phyloP scores from a whole-genome alignment of 1,140 invertebrate genomes.

The Neelides sp. region DNA sequence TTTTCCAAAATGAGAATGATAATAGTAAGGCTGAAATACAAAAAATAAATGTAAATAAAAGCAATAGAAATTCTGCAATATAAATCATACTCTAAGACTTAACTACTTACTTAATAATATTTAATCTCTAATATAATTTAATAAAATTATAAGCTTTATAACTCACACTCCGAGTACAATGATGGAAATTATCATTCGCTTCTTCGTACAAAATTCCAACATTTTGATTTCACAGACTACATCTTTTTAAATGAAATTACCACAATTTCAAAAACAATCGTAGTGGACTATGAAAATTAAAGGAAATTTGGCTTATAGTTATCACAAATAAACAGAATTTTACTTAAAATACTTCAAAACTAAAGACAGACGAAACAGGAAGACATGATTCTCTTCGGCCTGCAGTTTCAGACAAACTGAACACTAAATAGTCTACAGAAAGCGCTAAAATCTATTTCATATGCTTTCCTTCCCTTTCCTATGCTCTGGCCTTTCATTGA shows the following conservation, averaged over 20 bases:
- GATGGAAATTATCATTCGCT: constrained; percentile 28
- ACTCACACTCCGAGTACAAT: constrained; percentile 28
- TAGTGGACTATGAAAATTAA: too few species aligned
- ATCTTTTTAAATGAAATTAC: neutral
- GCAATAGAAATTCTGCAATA: neutral
- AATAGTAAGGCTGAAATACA: constrained; percentile 52
- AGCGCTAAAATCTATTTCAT: too few species aligned
- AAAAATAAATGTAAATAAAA: constrained; percentile 16
- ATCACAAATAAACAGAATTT: too few species aligned
- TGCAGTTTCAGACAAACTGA: too few species aligned
- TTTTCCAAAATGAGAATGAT: constrained; percentile 59
- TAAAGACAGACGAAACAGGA: too few species aligned
- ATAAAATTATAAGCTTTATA: neutral
- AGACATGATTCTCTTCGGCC: too few species aligned
- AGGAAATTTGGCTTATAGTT: too few species aligned
- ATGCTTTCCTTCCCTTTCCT: too few species aligned
- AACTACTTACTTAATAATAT: neutral
- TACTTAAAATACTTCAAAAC: too few species aligned
- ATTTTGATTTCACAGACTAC: constrained; percentile 4
- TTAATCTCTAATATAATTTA: neutral
- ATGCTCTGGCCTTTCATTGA: too few species aligned
- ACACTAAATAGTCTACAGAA: too few species aligned
- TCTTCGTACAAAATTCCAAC: constrained; percentile 28
- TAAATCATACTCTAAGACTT: neutral
- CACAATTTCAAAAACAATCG: too few species aligned